Conservation (phyloP, 2,888 invertebrate genomes). For the Apodemia hepburni region DNA sequence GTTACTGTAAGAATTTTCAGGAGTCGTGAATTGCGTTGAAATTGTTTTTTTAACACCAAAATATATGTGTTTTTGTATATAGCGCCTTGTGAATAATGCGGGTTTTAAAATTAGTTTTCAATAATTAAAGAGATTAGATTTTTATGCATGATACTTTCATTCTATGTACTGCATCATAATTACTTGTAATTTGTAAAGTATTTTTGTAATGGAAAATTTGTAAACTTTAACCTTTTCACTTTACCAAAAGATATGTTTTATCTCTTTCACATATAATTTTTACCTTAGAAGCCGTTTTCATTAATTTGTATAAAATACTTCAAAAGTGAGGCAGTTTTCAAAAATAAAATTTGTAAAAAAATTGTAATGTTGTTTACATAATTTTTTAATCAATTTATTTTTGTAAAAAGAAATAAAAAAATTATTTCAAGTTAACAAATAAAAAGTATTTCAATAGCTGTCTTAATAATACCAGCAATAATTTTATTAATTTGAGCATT, state of each 20-base stretch:
- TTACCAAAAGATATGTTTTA: no score
- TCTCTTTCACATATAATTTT: no score
- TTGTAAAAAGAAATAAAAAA: neutral
- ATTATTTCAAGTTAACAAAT: no score
- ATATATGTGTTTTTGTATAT: neutral
- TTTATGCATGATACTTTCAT: neutral
- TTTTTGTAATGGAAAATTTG: neutral
- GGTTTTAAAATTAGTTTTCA: neutral
- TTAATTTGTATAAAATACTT: no score
- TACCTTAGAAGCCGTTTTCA: no score
- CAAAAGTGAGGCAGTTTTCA: no score
- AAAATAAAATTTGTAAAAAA: no score
- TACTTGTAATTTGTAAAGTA: no score
- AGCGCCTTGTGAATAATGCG: constrained; percentile 8
- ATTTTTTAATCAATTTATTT: no score
- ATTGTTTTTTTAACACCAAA: constrained; percentile 13
- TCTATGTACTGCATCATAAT: no score
- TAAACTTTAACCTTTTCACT: neutral
- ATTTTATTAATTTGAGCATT: no score
- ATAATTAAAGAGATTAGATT: neutral
- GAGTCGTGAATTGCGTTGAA: constrained; percentile 13
- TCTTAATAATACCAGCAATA: neutral
- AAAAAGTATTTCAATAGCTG: neutral
- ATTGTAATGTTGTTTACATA: no score
- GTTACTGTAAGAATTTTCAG: constrained; percentile 12